Conservation (phyloP, 2,113 vertebrate genomes). For the Amphiprion ocellaris region DNA sequence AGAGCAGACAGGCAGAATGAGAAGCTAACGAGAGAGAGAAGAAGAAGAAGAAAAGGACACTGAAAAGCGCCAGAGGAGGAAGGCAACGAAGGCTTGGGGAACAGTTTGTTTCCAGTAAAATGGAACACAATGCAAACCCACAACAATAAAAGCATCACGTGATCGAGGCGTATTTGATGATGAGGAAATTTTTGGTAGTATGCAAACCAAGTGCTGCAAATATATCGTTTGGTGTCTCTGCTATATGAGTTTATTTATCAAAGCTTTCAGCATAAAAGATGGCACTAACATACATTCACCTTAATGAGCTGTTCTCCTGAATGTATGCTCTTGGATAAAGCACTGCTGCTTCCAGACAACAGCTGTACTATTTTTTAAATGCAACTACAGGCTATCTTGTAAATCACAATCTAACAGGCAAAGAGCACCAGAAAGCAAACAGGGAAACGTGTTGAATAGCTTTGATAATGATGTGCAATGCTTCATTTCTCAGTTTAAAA, state of each 20-base stretch:
- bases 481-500: slow-evolving; percentile 60
- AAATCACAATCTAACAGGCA: slow-evolving; percentile 35
- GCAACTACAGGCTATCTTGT: not conserved
- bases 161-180: slow-evolving; percentile 23
- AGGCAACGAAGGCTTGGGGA: not conserved
- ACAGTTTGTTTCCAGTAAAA: slow-evolving; percentile 24
- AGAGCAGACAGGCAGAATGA: slow-evolving; percentile 50
- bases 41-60: slow-evolving; percentile 32
- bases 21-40: slow-evolving; percentile 34
- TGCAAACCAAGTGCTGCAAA: slow-evolving; percentile 76
- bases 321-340: slow-evolving; percentile 28
- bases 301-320: slow-evolving; percentile 17
- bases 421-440: slow-evolving; percentile 9
- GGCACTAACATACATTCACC: slow-evolving; percentile 39
- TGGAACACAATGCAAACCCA: slow-evolving; percentile 39
- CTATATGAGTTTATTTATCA: slow-evolving; percentile 63
- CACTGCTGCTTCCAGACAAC: slow-evolving; percentile 1
- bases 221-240: slow-evolving; percentile 46
- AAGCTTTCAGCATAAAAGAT: slow-evolving; percentile 58
- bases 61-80: slow-evolving; percentile 23
- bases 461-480: slow-evolving; percentile 70
- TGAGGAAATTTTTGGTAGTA: slow-evolving; percentile 48
- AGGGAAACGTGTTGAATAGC: slow-evolving; percentile 58
- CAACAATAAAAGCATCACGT: slow-evolving; percentile 40
- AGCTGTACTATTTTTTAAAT: not conserved